Evolutionary conservation across 1,140 invertebrate species (phyloP).

Genomic region (Apis cerana): DNA sequence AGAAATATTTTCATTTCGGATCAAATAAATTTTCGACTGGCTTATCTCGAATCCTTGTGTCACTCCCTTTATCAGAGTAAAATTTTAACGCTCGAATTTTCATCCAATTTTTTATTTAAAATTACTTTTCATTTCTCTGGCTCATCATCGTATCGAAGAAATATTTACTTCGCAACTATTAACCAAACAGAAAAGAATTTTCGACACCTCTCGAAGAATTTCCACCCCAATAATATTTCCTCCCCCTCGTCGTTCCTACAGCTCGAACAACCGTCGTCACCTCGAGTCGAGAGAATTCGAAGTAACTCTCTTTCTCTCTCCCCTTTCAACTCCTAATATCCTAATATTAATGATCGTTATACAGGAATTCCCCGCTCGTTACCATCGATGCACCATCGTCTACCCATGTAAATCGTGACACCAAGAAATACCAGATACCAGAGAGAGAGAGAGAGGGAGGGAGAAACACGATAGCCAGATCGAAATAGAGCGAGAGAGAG

Average conservation of each 20-base stretch:
- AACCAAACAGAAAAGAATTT: too few relatives aligned
- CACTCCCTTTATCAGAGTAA: too few relatives aligned
- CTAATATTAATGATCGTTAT: conserved; percentile 16
- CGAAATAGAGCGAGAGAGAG: neutral
- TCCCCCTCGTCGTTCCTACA: neutral
- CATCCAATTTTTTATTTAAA: too few relatives aligned
- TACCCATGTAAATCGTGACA: neutral
- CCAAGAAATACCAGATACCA: conserved; percentile 26
- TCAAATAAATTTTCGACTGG: too few relatives aligned
- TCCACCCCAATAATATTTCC: too few relatives aligned
- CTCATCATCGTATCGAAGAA: too few relatives aligned
- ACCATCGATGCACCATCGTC: neutral
- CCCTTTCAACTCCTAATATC: neutral
- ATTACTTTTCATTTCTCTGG: too few relatives aligned
- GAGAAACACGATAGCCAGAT: neutral
- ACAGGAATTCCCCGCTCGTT: neutral
- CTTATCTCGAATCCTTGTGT: too few relatives aligned
- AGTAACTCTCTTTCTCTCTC: neutral
- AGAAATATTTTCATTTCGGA: too few relatives aligned
- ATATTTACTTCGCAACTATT: too few relatives aligned
- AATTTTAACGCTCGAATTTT: too few relatives aligned
- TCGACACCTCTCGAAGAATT: too few relatives aligned
- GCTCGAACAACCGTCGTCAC: neutral
- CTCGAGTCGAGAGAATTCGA: neutral
- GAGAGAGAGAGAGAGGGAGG: neutral